Evolutionary conservation across 2,888 invertebrate genomes (phyloP), one percentile per base, ranked within the genome.

Genomic region (Lissonota sp.): DNA sequence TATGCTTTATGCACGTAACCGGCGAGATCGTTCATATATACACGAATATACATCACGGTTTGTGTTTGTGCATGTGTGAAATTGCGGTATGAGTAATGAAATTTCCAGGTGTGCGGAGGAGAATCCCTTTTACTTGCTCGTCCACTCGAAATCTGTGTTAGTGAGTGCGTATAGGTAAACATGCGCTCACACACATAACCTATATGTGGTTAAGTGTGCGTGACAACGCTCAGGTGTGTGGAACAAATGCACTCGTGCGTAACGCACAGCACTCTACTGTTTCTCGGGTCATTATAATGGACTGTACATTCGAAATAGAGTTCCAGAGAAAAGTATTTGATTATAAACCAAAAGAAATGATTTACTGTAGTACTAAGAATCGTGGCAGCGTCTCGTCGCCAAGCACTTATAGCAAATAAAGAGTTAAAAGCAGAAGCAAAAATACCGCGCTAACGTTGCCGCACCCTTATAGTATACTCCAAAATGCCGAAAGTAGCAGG

Each of bases 191-290:
- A 26, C 26, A 53, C 12, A 53, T 53, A 53, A 53, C 6, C 53
- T 12, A 10, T 49, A 49, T 60, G 60, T 69, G 26, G 26, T 26
- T 26, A 26, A 40, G 8, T 39, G 44, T 66, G 74, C 70, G 60
- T 69, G 37, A 51, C 57, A 40, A 42, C 44, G 39, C 67, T 57
- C 55, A 46, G 74, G 58, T 69, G 42, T 64, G 14, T 72, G 72
- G 26, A 26, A 77, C 74, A 70, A 82, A 60, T 72, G 67, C 46
- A 64, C 58, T 73, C 69, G 80, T 67, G 84, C 78, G 80, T 63
- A 62, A 74, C 71, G 70, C 63, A 37, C 37, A 26, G 26, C 40
- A 8, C 8, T 39, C 42, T 26, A 26, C 26, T 64, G 77, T 64
- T n/a, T 46, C 49, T 58, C 14, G 42, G 57, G 16, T 26, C 57